Evolutionary conservation across 2,113 vertebrate genomes (phyloP).

Genomic region (Erinaceus europaeus): DNA sequence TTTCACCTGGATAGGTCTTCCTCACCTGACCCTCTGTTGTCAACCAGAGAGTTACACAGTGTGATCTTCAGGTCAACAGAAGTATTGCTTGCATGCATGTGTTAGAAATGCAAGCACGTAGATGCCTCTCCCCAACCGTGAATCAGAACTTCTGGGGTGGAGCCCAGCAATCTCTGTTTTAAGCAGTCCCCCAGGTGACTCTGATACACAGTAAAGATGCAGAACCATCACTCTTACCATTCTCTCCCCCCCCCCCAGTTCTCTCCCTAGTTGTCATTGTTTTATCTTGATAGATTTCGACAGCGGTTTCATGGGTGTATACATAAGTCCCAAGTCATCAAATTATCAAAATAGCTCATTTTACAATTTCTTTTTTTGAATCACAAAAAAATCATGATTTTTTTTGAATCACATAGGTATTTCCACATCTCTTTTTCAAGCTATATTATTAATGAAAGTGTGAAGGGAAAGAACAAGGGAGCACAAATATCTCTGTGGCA

Average conservation of each 20-base stretch:
- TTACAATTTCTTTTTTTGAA: too few relatives aligned
- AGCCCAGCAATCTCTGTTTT: neutral
- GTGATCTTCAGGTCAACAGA: neutral
- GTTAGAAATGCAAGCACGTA: neutral
- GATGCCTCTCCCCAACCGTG: neutral
- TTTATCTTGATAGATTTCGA: too few relatives aligned
- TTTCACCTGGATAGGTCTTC: neutral
- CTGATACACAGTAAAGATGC: neutral
- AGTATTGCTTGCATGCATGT: neutral
- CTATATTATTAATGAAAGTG: too few relatives aligned
- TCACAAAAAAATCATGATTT: too few relatives aligned
- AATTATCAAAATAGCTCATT: too few relatives aligned
- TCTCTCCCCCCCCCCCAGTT: neutral
- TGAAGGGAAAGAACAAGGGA: too few relatives aligned
- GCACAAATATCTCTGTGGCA: too few relatives aligned
- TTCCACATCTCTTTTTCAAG: too few relatives aligned
- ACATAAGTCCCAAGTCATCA: too few relatives aligned
- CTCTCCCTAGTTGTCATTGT: neutral
- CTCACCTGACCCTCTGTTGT: neutral
- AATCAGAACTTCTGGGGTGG: neutral
- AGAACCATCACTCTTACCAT: neutral
- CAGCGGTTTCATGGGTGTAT: too few relatives aligned
- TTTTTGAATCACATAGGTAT: too few relatives aligned
- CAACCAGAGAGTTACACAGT: neutral
- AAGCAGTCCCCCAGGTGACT: neutral